Conservation (phyloP, 1,140 invertebrate genomes). For the Acromyrmex echinatior region DNA sequence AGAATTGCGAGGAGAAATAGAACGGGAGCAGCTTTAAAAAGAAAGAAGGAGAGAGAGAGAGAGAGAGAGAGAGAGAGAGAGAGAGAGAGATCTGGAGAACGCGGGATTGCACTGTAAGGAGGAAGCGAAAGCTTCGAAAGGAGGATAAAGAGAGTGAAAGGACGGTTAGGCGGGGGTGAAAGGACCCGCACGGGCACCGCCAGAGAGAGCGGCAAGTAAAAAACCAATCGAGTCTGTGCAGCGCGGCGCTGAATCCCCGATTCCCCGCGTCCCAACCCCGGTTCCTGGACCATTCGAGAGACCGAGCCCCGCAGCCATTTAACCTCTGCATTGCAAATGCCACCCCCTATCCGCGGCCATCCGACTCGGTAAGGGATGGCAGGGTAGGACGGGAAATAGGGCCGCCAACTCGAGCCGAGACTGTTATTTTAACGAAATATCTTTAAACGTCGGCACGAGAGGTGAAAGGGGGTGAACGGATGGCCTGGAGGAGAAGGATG, state of each 20-base stretch:
- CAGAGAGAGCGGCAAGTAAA: slow-evolving; percentile 80
- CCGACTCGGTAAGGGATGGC: slow-evolving; percentile 68
- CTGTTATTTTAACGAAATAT: slow-evolving; percentile 87
- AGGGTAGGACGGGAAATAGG: slow-evolving; percentile 32
- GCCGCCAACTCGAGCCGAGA: slow-evolving; percentile 77
- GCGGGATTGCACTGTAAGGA: slow-evolving; percentile 17
- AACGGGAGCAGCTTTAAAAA: slow-evolving; percentile 8
- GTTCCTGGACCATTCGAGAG: slow-evolving; percentile 62
- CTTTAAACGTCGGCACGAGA: slow-evolving; percentile 83
- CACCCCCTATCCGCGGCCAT: slow-evolving; percentile 83
- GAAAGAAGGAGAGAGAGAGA: background rate
- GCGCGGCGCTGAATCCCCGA: slow-evolving; percentile 65
- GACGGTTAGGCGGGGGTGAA: slow-evolving; percentile 63
- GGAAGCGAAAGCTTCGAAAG: slow-evolving; percentile 23
- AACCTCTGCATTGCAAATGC: slow-evolving; percentile 87
- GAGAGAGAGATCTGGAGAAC: slow-evolving; percentile 42
- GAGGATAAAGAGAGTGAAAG: slow-evolving; percentile 36
- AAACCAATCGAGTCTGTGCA: slow-evolving; percentile 86
- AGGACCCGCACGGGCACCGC: slow-evolving; percentile 66
- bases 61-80: no score
- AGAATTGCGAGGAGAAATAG: slow-evolving; percentile 42
- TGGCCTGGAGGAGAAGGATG: slow-evolving; percentile 64
- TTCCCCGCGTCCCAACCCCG: slow-evolving; percentile 48
- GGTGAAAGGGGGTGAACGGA: slow-evolving; percentile 59
- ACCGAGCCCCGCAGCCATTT: slow-evolving; percentile 83